Base-by-base conservation (phyloP, 64 coral and sea anemone species). In the Montipora foliosa region DNA sequence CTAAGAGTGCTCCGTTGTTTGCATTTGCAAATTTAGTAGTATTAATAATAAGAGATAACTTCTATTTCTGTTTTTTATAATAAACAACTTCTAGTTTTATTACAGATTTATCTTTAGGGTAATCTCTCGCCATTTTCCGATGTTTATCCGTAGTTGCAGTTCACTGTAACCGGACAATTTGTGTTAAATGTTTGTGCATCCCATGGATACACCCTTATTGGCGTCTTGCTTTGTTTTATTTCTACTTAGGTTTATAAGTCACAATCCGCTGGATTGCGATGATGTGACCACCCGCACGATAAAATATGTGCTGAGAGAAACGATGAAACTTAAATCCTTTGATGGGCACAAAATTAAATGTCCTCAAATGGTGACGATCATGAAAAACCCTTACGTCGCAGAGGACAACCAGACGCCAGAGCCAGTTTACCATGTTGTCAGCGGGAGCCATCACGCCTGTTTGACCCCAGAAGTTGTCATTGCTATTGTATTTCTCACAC, bases 261-360 rank as follows among this genome's bases (percentile, higher is more conserved):
- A 82, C 20, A 86, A 86, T 67, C 82, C 82, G n/a, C 47, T 86
- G 15, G 82, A 86, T 59, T 86, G 82, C 4, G 66, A 86, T 47
- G 64, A 86, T 51, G 64, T 10, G 2, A 86, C 44, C 17, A 86
- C 17, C 16, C 44, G 46, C 16, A 86, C 82, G 4, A 5, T 86
- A 11, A 86, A 86, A 52, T 68, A 86, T 15, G 24, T 66, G 8
- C 7, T 86, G 17, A 72, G 44, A 71, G 82, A 86, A 4, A 86
- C 82, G 37, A 1, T 50, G 7, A 50, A 47, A 51, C 47, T 86
- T 3, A 86, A 86, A n/a, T 70, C 82, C 47, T 86, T 86, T 49
- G 82, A 86, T 50, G 82, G 82, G 12, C 82, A 86, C 16, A 86
- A 86, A 44, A 86, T 86, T 22, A 86, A 86, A 72, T 86, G 82